Percentiles rank a stretch among this genome's conserved stretches.
phyloP scores from a whole-genome alignment of 1,140 invertebrate genomes.

The Dendrolimus punctatus region DNA sequence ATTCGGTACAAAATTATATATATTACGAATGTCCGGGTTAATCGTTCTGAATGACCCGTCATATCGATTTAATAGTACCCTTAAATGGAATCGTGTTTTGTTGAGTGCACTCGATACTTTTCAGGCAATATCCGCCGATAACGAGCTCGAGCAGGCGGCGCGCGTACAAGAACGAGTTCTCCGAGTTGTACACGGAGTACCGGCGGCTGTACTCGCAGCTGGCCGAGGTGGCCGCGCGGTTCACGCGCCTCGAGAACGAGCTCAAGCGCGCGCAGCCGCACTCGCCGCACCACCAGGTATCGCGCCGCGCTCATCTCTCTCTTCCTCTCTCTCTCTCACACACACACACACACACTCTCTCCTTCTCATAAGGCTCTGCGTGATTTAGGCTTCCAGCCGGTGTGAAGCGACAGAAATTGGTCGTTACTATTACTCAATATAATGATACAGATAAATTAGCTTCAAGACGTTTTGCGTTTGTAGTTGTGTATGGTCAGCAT shows the following conservation, averaged over 20 bases:
- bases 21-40: too few relatives aligned
- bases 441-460: too few relatives aligned
- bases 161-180: conserved; percentile 91
- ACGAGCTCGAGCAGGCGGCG: conserved; percentile 81
- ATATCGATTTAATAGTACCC: too few relatives aligned
- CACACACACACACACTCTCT: background rate
- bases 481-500: too few relatives aligned
- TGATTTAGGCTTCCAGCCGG: too few relatives aligned
- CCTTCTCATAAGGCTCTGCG: background rate
- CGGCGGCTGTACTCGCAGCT: conserved; percentile 81
- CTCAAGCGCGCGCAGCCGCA: conserved; percentile 72
- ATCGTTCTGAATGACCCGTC: too few relatives aligned
- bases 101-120: background rate
- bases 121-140: conserved; percentile 87
- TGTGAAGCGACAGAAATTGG: too few relatives aligned
- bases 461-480: too few relatives aligned
- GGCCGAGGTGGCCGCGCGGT: conserved; percentile 82
- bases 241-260: conserved; percentile 80
- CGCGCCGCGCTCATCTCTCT: background rate
- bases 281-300: conserved; percentile 70
- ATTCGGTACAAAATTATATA: too few relatives aligned
- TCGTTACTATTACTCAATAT: too few relatives aligned
- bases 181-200: conserved; percentile 89
- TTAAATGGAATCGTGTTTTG: too few relatives aligned
- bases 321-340: background rate